A percentile compares a stretch with the other conserved stretches of the same genome.
Evolutionary conservation across 2,888 invertebrate species (phyloP).

Genomic region (Chymomyza fuscimana): DNA sequence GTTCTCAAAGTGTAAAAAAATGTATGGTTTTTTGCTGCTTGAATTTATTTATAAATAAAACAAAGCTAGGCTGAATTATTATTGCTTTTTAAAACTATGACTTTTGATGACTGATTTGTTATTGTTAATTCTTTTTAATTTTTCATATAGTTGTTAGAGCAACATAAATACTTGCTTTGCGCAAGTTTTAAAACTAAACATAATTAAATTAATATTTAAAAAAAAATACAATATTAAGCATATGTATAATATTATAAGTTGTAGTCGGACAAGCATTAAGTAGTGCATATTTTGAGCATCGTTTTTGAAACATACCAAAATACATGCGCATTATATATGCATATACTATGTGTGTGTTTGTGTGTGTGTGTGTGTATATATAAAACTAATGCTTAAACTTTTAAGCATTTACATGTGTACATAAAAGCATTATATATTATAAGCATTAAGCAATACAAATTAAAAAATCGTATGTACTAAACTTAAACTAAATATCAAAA

Average conservation of each 20-base stretch:
- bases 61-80: neutral
- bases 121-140: neutral
- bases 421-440: neutral
- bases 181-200: neutral
- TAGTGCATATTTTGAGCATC: constrained; percentile 7
- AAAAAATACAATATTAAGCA: neutral
- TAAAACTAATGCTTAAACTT: constrained; percentile 39
- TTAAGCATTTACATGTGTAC: constrained; percentile 33
- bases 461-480: neutral
- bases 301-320: constrained; percentile 18
- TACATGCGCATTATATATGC: constrained; percentile 11
- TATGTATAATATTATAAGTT: neutral
- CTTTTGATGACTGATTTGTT: neutral
- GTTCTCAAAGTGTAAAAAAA: neutral
- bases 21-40: too few relatives aligned
- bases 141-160: neutral
- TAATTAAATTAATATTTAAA: neutral
- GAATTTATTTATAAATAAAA: too few relatives aligned
- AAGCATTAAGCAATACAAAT: neutral
- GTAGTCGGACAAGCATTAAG: neutral
- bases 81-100: constrained; percentile 32
- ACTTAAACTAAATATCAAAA: neutral
- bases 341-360: neutral
- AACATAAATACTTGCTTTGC: neutral
- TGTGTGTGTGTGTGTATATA: neutral